Base-by-base conservation (phyloP, 2,888 invertebrate genomes). In the Caenorhabditis wallacei region DNA sequence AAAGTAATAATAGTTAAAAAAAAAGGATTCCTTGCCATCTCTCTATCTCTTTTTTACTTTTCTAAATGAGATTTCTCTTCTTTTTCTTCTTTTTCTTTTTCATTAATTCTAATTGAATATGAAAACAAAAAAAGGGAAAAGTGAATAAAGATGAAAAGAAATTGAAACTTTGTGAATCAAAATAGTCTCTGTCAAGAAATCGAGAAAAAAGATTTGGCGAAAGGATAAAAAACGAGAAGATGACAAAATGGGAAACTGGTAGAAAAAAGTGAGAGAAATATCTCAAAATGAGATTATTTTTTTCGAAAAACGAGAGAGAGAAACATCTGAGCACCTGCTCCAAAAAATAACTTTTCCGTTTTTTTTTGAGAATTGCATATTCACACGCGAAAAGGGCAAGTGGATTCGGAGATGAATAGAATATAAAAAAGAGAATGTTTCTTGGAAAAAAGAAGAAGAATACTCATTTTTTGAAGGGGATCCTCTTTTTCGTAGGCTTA, bases 101-200 rank as follows among this genome's bases (percentile, higher is more conserved):
- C 10, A 59, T 37, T 40, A 37, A 4, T 40, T 18, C 22, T 35
- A 13, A 59, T 59, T 20, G 18, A 20, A 20, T 24, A 53, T 54
- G 18, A 59, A 18, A 5, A 3, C 7, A 3, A 16, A 57, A 48
- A 51, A 11, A 53, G 35, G 22, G 7, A 20, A 54, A 63, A 72
- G 54, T 40, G 43, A 54, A 40, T 48, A 18, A 43, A 43, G 43
- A 46, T 10, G 61, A 35, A 51, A n/a, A 59, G 57, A 37, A 64
- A 68, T 56, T 56, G 63, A 79, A 79, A 79, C 69, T 78, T 78
- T 51, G n/a, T 76, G 59, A 53, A 48, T 11, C 61, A 59, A 30
- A 30, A n/a, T n/a, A 5, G 20, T 59, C 40, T 61, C 61, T 43
- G n/a, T n/a, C n/a, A n/a, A n/a, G n/a, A n/a, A 61, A 61, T 61